phyloP scores from a whole-genome alignment of 2,797 vertebrate genomes.

The Arrhamphus sclerolepis region DNA sequence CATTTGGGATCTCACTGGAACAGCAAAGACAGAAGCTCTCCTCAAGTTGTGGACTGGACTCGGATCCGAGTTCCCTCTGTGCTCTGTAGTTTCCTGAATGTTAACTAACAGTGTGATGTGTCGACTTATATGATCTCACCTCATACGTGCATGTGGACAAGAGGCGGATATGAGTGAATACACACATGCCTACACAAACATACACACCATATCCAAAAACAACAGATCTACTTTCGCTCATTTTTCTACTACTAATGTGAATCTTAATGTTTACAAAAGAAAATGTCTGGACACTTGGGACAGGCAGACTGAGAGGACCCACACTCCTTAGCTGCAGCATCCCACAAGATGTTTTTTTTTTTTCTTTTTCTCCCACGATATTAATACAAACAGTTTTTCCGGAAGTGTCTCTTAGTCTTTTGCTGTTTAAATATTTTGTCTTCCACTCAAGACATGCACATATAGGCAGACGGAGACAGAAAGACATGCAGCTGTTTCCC shows the following conservation, averaged over 20 bases:
- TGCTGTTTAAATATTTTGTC: conserved; percentile 48
- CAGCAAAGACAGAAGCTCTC: not conserved
- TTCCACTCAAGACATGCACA: conserved; percentile 43
- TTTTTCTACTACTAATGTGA: conserved; percentile 67
- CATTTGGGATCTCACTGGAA: conserved; percentile 10
- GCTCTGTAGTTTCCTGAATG: conserved; percentile 48
- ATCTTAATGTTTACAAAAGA: conserved; percentile 75
- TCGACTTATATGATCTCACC: conserved; percentile 32
- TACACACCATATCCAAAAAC: not conserved
- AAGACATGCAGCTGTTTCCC: conserved; percentile 2
- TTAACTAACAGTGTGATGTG: conserved; percentile 34
- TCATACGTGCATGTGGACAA: conserved; percentile 52
- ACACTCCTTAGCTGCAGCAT: conserved; percentile 27
- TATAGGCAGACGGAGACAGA: conserved; percentile 13
- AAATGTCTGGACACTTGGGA: conserved; percentile 26
- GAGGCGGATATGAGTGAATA: conserved; percentile 23
- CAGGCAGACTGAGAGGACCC: conserved; percentile 14
- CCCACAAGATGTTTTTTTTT: not conserved
- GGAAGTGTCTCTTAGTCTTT: conserved; percentile 31
- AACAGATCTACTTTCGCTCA: conserved; percentile 6
- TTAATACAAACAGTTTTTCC: not conserved
- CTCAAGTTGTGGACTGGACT: conserved; percentile 3
- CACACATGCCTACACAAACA: conserved; percentile 20
- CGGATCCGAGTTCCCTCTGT: not conserved
- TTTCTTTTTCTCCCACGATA: too few relatives aligned